Evolutionary conservation across 2,113 vertebrate genomes (phyloP).

Genomic region (Corythornis vintsioides): DNA sequence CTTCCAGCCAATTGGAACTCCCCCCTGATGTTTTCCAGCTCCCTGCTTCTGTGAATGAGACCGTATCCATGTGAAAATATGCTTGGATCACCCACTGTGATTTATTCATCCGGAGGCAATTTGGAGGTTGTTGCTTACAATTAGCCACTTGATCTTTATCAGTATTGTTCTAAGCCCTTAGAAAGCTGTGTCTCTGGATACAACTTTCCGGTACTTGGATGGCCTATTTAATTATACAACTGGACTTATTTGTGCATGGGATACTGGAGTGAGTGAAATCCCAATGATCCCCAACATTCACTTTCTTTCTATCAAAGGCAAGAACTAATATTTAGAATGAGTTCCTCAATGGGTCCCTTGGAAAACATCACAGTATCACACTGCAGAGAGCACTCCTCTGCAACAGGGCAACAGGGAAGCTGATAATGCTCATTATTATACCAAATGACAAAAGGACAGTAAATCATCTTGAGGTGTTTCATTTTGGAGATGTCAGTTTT

Average conservation of each 20-base stretch:
- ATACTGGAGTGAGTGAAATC: slow-evolving; percentile 13
- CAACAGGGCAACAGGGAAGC: not conserved
- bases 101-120: slow-evolving; percentile 76
- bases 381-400: not conserved
- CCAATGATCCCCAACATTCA: not conserved
- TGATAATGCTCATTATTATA: not conserved
- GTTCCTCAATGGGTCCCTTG: not conserved
- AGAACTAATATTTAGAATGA: not conserved
- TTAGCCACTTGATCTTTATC: slow-evolving; percentile 82
- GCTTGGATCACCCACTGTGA: slow-evolving; percentile 74
- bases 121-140: slow-evolving; percentile 74
- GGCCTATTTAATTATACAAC: slow-evolving; percentile 69
- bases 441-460: not conserved
- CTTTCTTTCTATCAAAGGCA: not conserved
- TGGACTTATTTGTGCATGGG: slow-evolving; percentile 32
- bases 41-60: slow-evolving; percentile 70
- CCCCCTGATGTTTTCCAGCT: slow-evolving; percentile 61
- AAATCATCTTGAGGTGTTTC: not conserved
- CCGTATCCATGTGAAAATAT: slow-evolving; percentile 72
- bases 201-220: slow-evolving; percentile 69
- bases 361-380: not conserved
- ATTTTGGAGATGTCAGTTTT: not conserved
- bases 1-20: slow-evolving; percentile 70
- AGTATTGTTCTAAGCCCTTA: slow-evolving; percentile 70
- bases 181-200: slow-evolving; percentile 66